Evolutionary conservation across 2,113 vertebrate species (phyloP), one percentile per base, ranked within the genome.

Genomic region (Phocoena sinus): DNA sequence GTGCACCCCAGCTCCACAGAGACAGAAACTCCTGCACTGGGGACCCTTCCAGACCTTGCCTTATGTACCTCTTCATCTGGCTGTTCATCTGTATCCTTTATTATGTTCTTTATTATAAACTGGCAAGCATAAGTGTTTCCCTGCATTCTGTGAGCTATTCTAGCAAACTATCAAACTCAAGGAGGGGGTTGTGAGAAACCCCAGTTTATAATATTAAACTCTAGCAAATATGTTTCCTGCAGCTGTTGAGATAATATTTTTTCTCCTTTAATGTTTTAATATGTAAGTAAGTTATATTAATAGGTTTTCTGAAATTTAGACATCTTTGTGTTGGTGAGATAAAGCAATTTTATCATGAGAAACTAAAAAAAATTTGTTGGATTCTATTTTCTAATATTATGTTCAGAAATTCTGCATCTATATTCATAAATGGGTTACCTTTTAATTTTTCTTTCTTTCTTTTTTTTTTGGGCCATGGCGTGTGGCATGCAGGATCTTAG

Each of bases 171-270:
- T 76, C 73, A 50, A 50, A 50, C 28, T 33, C 2, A 1, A 76
- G 14, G 44, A 50, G 44, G 18, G 28, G 8, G 28, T 70, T 33
- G 44, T 53, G 63, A 28, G 21, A 91, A 62, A 33, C 25, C 33
- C 33, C 38, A 62, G 13, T 18, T 84, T 15, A 74, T 21, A 31
- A 15, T 83, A 7, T 62, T 50, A 60, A 67, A 68, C 8, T 60
- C 53, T 91, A 85, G 62, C 17, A 91, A 79, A 28, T 79, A 36
- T 77, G 56, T 70, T 95, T 91, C 44, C 47, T 84, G 70, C 1
- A 58, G 28, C 36, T 58, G 18, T 47, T 74, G 85, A 21, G 26
- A 20, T 25, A 47, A 36, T 70, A 33, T 18, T 47, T 81, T 60
- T 41, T 79, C 33, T 80, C 73, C 11, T 26, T 91, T 44, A 36